A percentile compares a stretch with the other conserved stretches of the same genome.
phyloP scores from a whole-genome alignment of 2,113 vertebrate genomes.

The Galeopterus variegatus region DNA sequence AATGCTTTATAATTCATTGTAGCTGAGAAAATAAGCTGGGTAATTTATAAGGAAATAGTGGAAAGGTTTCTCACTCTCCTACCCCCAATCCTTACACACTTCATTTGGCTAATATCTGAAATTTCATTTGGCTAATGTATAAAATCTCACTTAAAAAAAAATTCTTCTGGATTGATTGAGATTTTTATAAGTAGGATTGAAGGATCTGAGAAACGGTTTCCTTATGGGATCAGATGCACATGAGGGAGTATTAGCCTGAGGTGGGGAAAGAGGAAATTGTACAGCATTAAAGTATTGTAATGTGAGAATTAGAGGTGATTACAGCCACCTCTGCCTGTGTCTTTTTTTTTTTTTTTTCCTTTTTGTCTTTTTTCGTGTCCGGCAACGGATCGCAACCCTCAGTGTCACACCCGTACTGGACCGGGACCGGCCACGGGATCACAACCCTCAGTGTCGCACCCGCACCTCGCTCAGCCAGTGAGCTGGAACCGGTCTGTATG shows the following conservation, averaged over 20 bases:
- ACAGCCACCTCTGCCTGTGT: neutral
- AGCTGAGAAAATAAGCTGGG: slow-evolving; percentile 20
- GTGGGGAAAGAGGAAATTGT: neutral
- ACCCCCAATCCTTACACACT: neutral
- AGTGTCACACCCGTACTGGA: no score
- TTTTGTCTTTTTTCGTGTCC: no score
- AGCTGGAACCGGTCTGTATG: no score
- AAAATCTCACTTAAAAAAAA: slow-evolving; percentile 55
- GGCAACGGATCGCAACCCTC: no score
- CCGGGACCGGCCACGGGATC: no score
- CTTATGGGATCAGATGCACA: neutral
- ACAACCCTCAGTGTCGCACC: no score
- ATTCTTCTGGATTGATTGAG: neutral
- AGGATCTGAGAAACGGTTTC: slow-evolving; percentile 9
- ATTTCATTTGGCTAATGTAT: slow-evolving; percentile 63
- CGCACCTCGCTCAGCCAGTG: no score
- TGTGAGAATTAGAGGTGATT: neutral
- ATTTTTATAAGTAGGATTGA: neutral
- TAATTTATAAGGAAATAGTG: slow-evolving; percentile 37
- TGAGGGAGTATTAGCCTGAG: neutral
- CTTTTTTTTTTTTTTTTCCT: no score
- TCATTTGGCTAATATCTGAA: slow-evolving; percentile 47
- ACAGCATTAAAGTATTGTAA: neutral
- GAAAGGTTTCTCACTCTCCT: neutral
- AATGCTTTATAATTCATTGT: slow-evolving; percentile 29